Base-by-base conservation (phyloP, 2,113 vertebrate species). In the Pagrus major region DNA sequence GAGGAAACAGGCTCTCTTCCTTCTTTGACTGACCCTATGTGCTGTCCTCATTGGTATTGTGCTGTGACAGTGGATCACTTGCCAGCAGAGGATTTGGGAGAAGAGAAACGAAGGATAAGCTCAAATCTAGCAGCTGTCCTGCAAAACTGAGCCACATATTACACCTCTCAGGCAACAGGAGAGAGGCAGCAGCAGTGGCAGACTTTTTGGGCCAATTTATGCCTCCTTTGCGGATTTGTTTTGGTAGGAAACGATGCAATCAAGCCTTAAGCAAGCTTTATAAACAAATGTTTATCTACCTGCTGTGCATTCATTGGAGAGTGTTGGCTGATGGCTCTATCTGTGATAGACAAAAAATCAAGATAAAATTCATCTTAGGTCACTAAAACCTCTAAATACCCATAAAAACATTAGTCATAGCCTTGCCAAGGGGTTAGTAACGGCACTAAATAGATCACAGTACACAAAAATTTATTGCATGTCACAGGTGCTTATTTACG, bases 31-130 rank as follows among this genome's bases (percentile, higher is more conserved):
- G 5, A 35, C n/a, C 21, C 9, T 25, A 14, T 27, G 49, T 47
- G 18, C 20, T 18, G 51, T 56, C 41, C 18, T 37, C 47, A 46
- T 29, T 39, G 35, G 47, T 60, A n/a, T 44, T 49, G 25, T 12
- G 37, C 33, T 55, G 51, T 56, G 51, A 42, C 16, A 1, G 27
- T 41, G 23, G 54, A 69, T 33, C 35, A 70, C 35, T 70, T 25
- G 52, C n/a, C 41, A 23, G 49, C 4, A 39, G 46, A 47, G 37
- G 42, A 72, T 61, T 56, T 65, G 6, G 21, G 59, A 71, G 18
- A 59, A 59, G 12, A 63, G 51, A 25, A 60, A 27, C 47, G 49
- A 51, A 55, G 65, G 41, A 49, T 71, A 29, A 71, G 66, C 49
- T 65, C 0, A 1, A 31, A 59, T 71, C 39, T 9, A 65, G 42